These are phyloP conservation scores for Oryzias sinensis DNA, from an alignment of 2,797 vertebrate genomes.

Conservation along the genomic window DNA sequence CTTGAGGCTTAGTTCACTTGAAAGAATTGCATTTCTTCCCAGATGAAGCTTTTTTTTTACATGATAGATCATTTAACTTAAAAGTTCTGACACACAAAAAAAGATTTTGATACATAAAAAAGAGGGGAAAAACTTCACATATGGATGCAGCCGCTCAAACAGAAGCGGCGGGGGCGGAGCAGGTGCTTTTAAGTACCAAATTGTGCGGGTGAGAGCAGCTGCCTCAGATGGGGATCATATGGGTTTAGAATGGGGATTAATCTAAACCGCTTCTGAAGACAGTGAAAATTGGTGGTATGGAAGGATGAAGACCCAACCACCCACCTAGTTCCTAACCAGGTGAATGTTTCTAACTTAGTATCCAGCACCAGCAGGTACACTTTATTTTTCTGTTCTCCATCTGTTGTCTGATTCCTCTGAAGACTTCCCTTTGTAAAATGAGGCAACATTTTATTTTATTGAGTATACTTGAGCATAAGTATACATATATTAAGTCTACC, in stretches of 20 bases:
- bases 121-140: background rate
- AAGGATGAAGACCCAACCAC: constrained; percentile 30
- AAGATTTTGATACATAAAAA: background rate
- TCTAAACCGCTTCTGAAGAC: constrained; percentile 53
- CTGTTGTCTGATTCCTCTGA: constrained; percentile 22
- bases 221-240: constrained; percentile 68
- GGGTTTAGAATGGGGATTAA: constrained; percentile 69
- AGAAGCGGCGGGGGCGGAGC: constrained; percentile 30
- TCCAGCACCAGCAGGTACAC: constrained; percentile 46
- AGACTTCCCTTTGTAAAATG: constrained; percentile 6
- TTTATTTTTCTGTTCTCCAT: constrained; percentile 54
- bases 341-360: constrained; percentile 52
- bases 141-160: constrained; percentile 2
- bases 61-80: too few species aligned
- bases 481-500: background rate
- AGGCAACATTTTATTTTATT: too few species aligned
- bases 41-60: too few species aligned
- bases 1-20: too few species aligned
- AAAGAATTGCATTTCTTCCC: too few species aligned
- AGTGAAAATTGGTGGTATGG: constrained; percentile 35
- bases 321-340: constrained; percentile 53
- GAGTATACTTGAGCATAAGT: too few species aligned
- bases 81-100: background rate
- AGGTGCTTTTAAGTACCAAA: constrained; percentile 57
- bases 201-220: constrained; percentile 41